Percentiles rank a stretch among this genome's conserved stretches.
Conservation (phyloP, 2,888 invertebrate genomes). For the Cataglyphis altisquamis region DNA sequence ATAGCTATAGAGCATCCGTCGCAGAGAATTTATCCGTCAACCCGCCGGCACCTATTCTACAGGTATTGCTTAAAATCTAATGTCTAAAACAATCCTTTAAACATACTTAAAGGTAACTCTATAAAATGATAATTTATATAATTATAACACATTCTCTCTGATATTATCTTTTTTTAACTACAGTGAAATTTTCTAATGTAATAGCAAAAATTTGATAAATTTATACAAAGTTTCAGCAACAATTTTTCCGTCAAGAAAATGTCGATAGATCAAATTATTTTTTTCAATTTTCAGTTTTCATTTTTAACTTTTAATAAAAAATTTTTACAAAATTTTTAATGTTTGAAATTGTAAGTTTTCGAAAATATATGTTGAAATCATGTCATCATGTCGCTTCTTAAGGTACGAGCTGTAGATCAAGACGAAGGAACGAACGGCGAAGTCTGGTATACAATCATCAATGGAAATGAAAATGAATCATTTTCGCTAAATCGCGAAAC, state of each 20-base stretch:
- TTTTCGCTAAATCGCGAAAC: constrained; percentile 92
- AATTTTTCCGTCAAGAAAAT: neutral
- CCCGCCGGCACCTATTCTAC: constrained; percentile 94
- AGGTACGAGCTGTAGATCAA: constrained; percentile 92
- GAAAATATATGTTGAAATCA: neutral
- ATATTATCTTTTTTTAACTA: neutral
- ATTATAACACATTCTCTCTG: neutral
- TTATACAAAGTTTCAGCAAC: neutral
- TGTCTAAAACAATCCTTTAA: neutral
- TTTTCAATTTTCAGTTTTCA: neutral
- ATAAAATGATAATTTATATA: constrained; percentile 1
- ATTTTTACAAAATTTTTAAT: neutral
- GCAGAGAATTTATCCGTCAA: constrained; percentile 94
- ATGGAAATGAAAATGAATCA: constrained; percentile 90
- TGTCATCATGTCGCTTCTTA: neutral
- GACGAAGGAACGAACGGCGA: constrained; percentile 93
- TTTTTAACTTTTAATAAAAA: neutral
- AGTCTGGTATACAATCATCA: constrained; percentile 91
- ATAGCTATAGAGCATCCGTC: constrained; percentile 92
- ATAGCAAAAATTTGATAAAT: constrained; percentile 4
- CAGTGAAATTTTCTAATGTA: neutral
- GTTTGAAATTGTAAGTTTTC: neutral
- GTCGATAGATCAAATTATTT: neutral
- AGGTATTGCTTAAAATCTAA: constrained; percentile 82
- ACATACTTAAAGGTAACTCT: neutral